phyloP scores from a whole-genome alignment of 2,797 vertebrate genomes.

The Pristis pectinata region DNA sequence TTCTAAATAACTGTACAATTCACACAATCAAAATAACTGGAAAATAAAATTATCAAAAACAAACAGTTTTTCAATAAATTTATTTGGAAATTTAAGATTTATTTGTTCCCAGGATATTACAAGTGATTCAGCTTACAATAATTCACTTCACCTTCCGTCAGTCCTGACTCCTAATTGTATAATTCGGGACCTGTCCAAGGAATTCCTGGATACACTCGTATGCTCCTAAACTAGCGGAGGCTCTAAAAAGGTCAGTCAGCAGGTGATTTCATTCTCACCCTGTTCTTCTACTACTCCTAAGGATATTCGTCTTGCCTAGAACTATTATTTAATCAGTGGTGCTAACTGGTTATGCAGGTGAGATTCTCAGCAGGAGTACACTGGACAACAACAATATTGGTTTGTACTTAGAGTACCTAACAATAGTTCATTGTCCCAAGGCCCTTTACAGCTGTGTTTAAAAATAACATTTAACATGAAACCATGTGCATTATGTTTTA shows the following conservation, averaged over 20 bases:
- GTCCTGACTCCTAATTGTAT: neutral
- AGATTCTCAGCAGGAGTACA: neutral
- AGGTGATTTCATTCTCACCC: neutral
- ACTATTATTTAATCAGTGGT: neutral
- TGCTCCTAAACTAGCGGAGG: neutral
- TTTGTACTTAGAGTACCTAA: neutral
- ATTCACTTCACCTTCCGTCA: neutral
- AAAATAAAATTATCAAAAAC: conserved; percentile 25
- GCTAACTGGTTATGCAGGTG: no score
- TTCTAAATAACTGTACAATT: conserved; percentile 13
- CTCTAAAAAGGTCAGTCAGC: neutral
- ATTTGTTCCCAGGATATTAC: neutral
- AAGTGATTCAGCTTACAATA: neutral
- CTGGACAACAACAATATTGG: neutral
- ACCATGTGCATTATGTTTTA: neutral
- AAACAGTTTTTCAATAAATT: conserved; percentile 24
- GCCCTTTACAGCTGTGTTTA: neutral
- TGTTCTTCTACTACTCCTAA: neutral
- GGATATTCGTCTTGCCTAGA: neutral
- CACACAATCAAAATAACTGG: neutral
- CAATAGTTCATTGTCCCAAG: neutral
- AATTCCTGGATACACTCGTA: neutral
- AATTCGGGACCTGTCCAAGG: neutral
- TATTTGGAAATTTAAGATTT: neutral
- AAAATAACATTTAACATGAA: neutral